These are phyloP conservation scores for Myotis pilosus DNA, from an alignment of 2,797 vertebrate species.

Conservation along the genomic window DNA sequence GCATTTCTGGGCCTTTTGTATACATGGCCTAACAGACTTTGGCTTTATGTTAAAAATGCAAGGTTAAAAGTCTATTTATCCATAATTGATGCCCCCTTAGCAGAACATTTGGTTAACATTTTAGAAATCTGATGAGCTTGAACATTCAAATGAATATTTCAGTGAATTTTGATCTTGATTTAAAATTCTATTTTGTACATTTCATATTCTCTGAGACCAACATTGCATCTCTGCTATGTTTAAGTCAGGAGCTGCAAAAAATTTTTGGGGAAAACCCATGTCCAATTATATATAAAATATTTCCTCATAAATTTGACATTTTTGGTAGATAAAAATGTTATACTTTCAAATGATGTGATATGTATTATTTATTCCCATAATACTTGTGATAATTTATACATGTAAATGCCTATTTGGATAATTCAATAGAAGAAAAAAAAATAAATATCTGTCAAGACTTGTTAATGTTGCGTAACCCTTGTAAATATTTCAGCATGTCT, in stretches of 20 bases:
- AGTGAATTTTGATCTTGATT: neutral
- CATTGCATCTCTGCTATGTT: neutral
- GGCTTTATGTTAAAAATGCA: neutral
- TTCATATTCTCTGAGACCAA: neutral
- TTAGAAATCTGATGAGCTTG: neutral
- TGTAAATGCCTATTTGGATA: neutral
- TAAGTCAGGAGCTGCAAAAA: neutral
- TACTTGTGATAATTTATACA: neutral
- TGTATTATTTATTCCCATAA: constrained; percentile 13
- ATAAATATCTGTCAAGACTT: neutral
- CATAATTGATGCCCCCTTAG: neutral
- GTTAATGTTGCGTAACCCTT: neutral
- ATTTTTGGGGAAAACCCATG: neutral
- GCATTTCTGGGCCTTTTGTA: neutral
- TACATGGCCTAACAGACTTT: neutral
- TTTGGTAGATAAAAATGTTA: neutral
- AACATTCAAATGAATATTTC: constrained; percentile 30
- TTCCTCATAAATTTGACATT: neutral
- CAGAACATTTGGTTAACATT: constrained; percentile 3
- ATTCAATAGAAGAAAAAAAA: neutral
- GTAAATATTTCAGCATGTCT: neutral
- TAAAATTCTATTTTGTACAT: neutral
- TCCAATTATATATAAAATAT: neutral
- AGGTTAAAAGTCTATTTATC: neutral
- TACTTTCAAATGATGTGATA: neutral